Evolutionary conservation across 2,797 vertebrate species (phyloP), one percentile per base, ranked within the genome.

Genomic region (Gymnothorax javanicus): DNA sequence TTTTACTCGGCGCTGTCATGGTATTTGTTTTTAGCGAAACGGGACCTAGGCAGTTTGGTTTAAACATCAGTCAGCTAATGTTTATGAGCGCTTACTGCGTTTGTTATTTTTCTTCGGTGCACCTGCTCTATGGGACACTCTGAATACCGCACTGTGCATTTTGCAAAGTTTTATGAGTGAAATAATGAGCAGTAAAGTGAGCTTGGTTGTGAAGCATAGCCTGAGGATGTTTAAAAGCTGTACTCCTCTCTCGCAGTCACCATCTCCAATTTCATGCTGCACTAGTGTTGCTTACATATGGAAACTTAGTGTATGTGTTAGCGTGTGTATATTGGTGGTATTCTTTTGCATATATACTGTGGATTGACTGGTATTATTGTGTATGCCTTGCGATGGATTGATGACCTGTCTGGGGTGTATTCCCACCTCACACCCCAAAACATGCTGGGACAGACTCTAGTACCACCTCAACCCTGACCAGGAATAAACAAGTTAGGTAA

Each of bases 181-280:
- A 77, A 50, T 15, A 77, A 52, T 5, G 52, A 77, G 20, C 33
- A 17, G 27, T 43, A 81, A 85, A 83, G 82, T 91, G 91, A 89
- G 88, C 84, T 88, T 93, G 90, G 90, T 87, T 91, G 88, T 91
- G 89, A 91, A 92, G 93, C 91, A 93, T 94, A 77, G 94, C 95
- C 93, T 12, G 88, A 94, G 93, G 94, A 94, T 91, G 90, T 94
- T 94, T 93, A 89, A 92, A 94, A 91, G 94, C 92, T 93, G 92
- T 90, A 90, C 90, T 91, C 90, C 91, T 90, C 91, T 92, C 88
- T 93, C 89, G 17, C 50, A 7, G 17, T n/a, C 11, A 0, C 43
- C 64, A 6, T 89, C 89, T 89, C 50, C 91, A 43, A 90, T 92
- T 64, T 81, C 86, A 62, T 15, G 64, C 25, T 33, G 27, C 25